Percentiles rank a stretch among this genome's conserved stretches.
Conservation (phyloP, 2,797 vertebrate genomes). For the Anabacerthia variegaticeps region DNA sequence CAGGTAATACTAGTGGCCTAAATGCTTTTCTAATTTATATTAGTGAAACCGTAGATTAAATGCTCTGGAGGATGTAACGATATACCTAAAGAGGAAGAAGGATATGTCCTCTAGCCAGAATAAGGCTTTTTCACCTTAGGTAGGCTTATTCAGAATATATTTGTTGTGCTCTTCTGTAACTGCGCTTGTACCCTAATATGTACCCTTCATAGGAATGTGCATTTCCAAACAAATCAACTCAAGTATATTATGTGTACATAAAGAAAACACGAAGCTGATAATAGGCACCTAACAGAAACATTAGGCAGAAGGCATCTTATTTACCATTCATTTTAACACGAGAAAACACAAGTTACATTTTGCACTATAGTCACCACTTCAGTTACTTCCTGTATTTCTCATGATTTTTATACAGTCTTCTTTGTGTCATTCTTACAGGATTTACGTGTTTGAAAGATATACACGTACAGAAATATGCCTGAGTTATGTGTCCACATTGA, state of each 20-base stretch:
- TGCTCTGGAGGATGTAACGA: rapidly evolving
- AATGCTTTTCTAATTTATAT: not conserved
- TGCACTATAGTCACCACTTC: not conserved
- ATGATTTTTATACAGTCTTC: not conserved
- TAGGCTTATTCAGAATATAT: not conserved
- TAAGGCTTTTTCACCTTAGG: not conserved
- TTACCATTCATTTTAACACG: not conserved
- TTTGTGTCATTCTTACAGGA: not conserved
- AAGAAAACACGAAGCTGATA: not conserved
- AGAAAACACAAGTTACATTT: not conserved
- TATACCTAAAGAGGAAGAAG: not conserved
- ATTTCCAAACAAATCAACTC: not conserved
- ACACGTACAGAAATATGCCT: not conserved
- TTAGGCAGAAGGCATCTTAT: not conserved
- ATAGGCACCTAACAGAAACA: not conserved
- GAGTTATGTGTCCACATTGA: not conserved
- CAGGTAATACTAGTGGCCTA: not conserved
- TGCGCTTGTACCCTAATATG: not conserved
- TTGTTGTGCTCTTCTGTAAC: not conserved
- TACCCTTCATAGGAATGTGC: not conserved
- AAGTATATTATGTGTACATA: not conserved
- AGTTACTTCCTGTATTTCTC: not conserved
- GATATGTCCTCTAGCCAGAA: not conserved
- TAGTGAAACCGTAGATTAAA: not conserved
- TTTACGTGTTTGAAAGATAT: not conserved